Percentiles rank a stretch among this genome's conserved stretches.
phyloP scores from a whole-genome alignment of 2,797 vertebrate genomes.

The Mallotus villosus region DNA sequence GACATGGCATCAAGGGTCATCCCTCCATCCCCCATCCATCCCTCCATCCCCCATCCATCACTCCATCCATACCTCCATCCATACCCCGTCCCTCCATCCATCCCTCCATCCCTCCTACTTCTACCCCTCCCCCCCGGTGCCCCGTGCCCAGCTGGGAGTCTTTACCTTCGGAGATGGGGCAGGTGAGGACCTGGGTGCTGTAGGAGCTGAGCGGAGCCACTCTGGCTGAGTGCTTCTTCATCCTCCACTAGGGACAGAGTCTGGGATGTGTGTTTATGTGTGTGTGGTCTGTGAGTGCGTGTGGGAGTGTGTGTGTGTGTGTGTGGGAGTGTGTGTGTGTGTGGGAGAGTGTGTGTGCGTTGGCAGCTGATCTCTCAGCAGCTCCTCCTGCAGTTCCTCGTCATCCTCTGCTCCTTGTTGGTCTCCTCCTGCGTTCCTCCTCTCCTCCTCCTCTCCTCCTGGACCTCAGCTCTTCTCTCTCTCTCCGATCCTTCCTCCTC shows the following conservation, averaged over 20 bases:
- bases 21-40: not conserved
- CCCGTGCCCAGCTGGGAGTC: not conserved
- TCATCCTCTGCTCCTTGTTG: slow-evolving; percentile 63
- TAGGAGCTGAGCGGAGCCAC: slow-evolving; percentile 83
- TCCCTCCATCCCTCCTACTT: not conserved
- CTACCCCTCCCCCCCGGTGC: not conserved
- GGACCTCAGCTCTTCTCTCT: not conserved
- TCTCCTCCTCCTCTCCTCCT: slow-evolving; percentile 19
- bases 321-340: slow-evolving; percentile 9
- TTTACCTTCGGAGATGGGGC: slow-evolving; percentile 83
- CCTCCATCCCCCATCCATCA: not conserved
- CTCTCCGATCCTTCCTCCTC: slow-evolving; percentile 46
- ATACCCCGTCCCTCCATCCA: not conserved
- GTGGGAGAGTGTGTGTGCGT: slow-evolving; percentile 19
- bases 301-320: slow-evolving; percentile 34
- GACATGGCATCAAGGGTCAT: slow-evolving; percentile 19
- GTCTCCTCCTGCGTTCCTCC: slow-evolving; percentile 25
- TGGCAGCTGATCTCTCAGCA: slow-evolving; percentile 55
- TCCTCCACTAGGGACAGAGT: slow-evolving; percentile 68
- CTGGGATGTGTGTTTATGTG: slow-evolving; percentile 41
- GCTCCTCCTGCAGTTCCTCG: slow-evolving; percentile 58
- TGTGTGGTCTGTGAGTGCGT: slow-evolving; percentile 30
- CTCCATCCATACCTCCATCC: too few relatives aligned
- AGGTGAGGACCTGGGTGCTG: slow-evolving; percentile 83
- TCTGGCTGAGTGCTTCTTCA: slow-evolving; percentile 85